Evolutionary conservation across 2,797 vertebrate species (phyloP).

Genomic region (Crocodylus rhombifer): DNA sequence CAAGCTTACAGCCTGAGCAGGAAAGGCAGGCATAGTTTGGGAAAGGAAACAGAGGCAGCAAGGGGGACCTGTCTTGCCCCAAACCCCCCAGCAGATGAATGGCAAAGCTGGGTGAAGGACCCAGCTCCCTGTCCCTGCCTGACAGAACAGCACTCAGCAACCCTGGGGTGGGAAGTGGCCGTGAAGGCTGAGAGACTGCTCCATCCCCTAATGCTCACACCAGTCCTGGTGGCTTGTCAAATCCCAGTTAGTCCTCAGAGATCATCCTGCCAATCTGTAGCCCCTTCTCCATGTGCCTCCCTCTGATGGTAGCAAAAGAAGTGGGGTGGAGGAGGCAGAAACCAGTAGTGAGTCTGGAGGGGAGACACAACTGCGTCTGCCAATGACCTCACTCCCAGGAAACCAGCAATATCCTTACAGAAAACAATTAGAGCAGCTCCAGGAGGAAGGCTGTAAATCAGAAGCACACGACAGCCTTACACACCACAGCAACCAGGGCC

Average conservation of each 20-base stretch:
- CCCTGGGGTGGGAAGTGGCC: too few relatives aligned
- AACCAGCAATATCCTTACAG: not conserved
- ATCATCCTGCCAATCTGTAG: not conserved
- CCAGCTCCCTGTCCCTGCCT: too few relatives aligned
- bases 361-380: not conserved
- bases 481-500: not conserved
- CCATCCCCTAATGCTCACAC: not conserved
- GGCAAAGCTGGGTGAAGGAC: not conserved
- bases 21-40: too few relatives aligned
- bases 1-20: not conserved
- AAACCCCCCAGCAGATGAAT: not conserved
- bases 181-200: not conserved
- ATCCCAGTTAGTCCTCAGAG: not conserved
- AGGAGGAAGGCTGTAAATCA: not conserved
- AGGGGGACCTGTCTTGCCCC: not conserved
- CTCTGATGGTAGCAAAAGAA: not conserved
- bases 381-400: not conserved
- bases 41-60: too few relatives aligned
- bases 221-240: not conserved
- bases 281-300: not conserved
- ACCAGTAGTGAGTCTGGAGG: not conserved
- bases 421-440: not conserved
- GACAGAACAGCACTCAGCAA: too few relatives aligned
- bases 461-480: not conserved
- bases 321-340: not conserved